These are phyloP conservation scores for Prunella himalayana DNA, from an alignment of 2,113 vertebrate species.

Conservation along the genomic window DNA sequence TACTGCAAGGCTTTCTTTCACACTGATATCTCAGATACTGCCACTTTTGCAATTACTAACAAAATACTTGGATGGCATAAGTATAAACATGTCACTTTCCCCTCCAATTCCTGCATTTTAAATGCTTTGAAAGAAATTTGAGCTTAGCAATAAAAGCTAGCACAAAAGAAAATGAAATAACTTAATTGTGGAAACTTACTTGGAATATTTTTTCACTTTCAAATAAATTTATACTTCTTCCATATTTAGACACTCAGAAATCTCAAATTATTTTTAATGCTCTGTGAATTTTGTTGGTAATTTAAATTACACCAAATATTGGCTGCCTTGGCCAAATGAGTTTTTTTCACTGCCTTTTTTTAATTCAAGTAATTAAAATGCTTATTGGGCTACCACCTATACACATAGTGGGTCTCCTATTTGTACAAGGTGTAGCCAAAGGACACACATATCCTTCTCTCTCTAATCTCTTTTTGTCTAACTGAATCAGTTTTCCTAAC, in stretches of 20 bases:
- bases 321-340: neutral
- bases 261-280: neutral
- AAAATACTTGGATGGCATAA: neutral
- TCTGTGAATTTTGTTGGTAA: neutral
- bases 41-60: neutral
- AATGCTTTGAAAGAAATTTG: neutral
- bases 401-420: neutral
- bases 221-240: neutral
- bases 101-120: neutral
- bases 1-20: neutral
- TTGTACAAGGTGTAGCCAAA: no score
- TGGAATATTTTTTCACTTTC: neutral
- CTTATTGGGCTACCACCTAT: neutral
- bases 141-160: neutral
- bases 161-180: constrained; percentile 6
- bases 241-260: neutral
- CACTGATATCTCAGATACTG: neutral
- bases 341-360: neutral
- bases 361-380: constrained; percentile 34
- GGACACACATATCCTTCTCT: neutral
- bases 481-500: neutral
- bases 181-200: neutral
- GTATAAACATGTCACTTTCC: neutral
- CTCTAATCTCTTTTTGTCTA: constrained; percentile 9
- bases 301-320: neutral